Evolutionary conservation across 2,113 vertebrate genomes (phyloP), one percentile per base, ranked within the genome.

Genomic region (Dipodomys ordii): DNA sequence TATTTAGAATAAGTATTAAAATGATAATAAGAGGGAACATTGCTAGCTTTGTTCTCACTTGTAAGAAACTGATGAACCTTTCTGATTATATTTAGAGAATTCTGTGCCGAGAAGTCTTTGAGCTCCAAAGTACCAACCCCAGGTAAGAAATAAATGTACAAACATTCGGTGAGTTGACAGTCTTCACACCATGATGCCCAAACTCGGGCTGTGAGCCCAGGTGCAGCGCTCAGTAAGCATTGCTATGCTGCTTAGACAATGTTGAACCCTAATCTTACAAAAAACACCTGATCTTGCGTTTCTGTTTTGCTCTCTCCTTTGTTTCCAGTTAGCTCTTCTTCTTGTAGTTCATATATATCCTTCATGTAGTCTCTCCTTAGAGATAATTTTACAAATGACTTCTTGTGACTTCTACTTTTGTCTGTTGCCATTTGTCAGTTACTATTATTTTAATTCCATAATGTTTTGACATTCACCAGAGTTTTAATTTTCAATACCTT

Each of bases 101-200:
- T 67, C 27, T 19, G 0, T 13, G 49, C 53, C 15, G 53, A 57
- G 53, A 57, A 57, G 53, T 57, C 53, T 57, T 57, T 57, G 53
- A 69, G 19, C 9, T 28, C 35, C 35, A 44, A 30, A 72, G 30
- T 2, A 5, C 28, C 12, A 16, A 18, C 23, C 3, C 4, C 5
- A 11, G 20, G 1, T 10, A 23, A n/a, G 0, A 35, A 30, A 28
- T 2, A 20, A 82, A n/a, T 15, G 28, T n/a, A 27, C 3, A 0
- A 32, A 46, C 3, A 28, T 12, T 2, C 7, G 20, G 46, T 8
- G 22, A 1, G 22, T 8, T 2, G 7, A 28, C 53, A 20, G 12
- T 30, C 65, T 28, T 12, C 28, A 39, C 25, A 39, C 22, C 19
- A 12, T 32, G 7, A 22, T 83, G 32, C 2, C 15, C 23, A 32